Conservation (phyloP, 2,797 vertebrate genomes). For the Margarornis squamiger region DNA sequence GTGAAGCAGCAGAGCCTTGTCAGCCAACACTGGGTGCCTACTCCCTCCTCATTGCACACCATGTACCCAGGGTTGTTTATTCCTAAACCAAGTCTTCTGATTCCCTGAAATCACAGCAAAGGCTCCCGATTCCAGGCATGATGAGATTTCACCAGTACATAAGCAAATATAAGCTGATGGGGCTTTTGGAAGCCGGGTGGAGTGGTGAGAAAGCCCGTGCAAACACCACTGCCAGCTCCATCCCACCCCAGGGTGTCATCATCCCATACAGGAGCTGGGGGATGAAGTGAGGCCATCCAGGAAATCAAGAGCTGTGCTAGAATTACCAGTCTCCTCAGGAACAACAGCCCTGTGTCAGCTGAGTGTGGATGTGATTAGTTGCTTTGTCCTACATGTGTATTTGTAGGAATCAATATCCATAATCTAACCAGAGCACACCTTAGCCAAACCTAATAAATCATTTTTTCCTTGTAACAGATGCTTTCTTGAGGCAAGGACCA, state of each 20-base stretch:
- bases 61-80: accelerated
- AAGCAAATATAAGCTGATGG: accelerated
- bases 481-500: neutral
- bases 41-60: neutral
- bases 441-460: neutral
- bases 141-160: accelerated
- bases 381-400: neutral
- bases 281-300: neutral
- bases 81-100: neutral
- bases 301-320: neutral
- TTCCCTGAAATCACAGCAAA: neutral
- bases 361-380: neutral
- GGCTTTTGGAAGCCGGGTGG: neutral
- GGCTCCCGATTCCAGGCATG: accelerated
- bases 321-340: neutral
- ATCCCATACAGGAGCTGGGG: neutral
- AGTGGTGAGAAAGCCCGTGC: neutral
- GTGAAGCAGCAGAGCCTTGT: neutral
- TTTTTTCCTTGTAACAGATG: neutral
- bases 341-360: neutral
- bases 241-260: too few species aligned
- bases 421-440: neutral
- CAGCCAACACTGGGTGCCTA: neutral
- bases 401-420: conserved; percentile 5
- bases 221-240: accelerated